phyloP scores from a whole-genome alignment of 2,888 invertebrate species.

The Himalopsyche japonica region DNA sequence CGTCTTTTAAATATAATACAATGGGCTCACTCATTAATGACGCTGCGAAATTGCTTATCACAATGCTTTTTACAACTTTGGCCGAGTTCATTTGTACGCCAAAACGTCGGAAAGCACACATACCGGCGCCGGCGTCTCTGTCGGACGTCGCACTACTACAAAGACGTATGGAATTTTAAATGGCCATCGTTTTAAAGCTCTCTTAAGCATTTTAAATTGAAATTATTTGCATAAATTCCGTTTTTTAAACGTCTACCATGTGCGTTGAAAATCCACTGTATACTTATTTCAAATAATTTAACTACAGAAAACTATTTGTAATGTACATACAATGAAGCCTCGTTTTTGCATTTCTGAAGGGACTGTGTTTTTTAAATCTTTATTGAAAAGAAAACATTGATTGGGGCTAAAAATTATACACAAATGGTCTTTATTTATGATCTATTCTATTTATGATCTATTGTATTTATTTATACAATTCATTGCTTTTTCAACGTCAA shows the following conservation, averaged over 20 bases:
- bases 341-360: too few relatives aligned
- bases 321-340: too few relatives aligned
- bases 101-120: background rate
- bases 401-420: too few relatives aligned
- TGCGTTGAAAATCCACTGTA: background rate
- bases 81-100: background rate
- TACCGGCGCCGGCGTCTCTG: background rate
- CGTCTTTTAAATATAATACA: background rate
- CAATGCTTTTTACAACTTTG: background rate
- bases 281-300: too few relatives aligned
- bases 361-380: too few relatives aligned
- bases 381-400: too few relatives aligned
- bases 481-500: too few relatives aligned
- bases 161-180: slow-evolving; percentile 24
- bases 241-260: background rate
- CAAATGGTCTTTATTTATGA: too few relatives aligned
- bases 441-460: too few relatives aligned
- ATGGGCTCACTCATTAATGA: background rate
- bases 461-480: too few relatives aligned
- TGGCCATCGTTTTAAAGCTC: slow-evolving; percentile 26
- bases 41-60: background rate
- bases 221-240: slow-evolving; percentile 32
- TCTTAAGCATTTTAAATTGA: slow-evolving; percentile 29
- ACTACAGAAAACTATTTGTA: too few relatives aligned
- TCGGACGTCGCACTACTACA: slow-evolving; percentile 8